A percentile compares a stretch with the other conserved stretches of the same genome.
These are phyloP conservation scores for Papilio aristodemus DNA, from an alignment of 1,140 invertebrate species.

Conservation along the genomic window DNA sequence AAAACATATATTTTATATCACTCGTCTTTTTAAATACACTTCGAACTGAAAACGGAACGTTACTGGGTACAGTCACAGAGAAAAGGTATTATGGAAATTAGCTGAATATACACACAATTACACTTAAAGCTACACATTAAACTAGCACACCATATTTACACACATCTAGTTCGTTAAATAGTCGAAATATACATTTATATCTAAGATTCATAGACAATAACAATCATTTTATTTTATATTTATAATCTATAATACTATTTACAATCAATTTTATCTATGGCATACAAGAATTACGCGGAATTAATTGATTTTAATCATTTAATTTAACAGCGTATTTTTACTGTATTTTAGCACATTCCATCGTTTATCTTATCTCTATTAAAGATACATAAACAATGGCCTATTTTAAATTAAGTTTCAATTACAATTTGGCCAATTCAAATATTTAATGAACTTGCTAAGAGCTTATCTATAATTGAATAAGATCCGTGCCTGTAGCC, in stretches of 20 bases:
- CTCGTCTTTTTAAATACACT: slow-evolving; percentile 63
- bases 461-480: neutral
- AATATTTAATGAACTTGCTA: neutral
- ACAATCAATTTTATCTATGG: slow-evolving; percentile 26
- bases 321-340: neutral
- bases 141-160: slow-evolving; percentile 69
- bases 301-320: neutral
- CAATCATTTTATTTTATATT: slow-evolving; percentile 10
- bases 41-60: slow-evolving; percentile 42
- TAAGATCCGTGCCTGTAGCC: too few species aligned
- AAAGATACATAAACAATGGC: neutral
- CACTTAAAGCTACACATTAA: slow-evolving; percentile 41
- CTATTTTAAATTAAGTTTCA: neutral
- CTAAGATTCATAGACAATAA: slow-evolving; percentile 34
- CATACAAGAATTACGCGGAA: slow-evolving; percentile 7
- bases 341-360: neutral
- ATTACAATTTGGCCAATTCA: slow-evolving; percentile 1
- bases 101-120: slow-evolving; percentile 61
- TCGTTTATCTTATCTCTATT: neutral
- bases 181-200: slow-evolving; percentile 43
- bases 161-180: slow-evolving; percentile 42
- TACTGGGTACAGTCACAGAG: slow-evolving; percentile 48
- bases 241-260: slow-evolving; percentile 17
- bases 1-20: slow-evolving; percentile 79
- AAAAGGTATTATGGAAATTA: slow-evolving; percentile 39